Evolutionary conservation across 1,140 invertebrate species (phyloP).

Genomic region (Drosophila ficusphila): DNA sequence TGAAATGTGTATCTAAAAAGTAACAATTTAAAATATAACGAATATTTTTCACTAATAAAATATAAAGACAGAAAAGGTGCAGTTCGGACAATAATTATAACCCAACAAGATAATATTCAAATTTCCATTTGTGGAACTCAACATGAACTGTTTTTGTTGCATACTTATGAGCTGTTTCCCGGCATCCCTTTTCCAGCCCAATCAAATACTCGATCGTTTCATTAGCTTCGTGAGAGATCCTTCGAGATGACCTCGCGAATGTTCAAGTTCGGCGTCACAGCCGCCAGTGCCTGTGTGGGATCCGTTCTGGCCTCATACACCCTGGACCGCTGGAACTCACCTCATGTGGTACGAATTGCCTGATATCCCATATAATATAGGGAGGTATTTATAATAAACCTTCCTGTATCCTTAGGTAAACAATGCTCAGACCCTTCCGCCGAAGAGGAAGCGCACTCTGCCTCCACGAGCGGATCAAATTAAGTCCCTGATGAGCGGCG

Average conservation of each 20-base stretch:
- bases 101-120: not conserved
- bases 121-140: not conserved
- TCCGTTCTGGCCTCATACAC: slow-evolving; percentile 72
- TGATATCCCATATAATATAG: too few relatives aligned
- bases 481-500: slow-evolving; percentile 89
- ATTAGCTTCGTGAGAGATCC: slow-evolving; percentile 26
- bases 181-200: slow-evolving; percentile 14
- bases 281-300: slow-evolving; percentile 75
- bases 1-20: not conserved
- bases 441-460: slow-evolving; percentile 89
- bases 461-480: slow-evolving; percentile 93
- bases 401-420: slow-evolving; percentile 53
- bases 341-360: slow-evolving; percentile 65
- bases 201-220: slow-evolving; percentile 18
- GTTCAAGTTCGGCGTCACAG: slow-evolving; percentile 79
- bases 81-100: too few relatives aligned
- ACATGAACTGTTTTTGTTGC: not conserved
- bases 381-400: too few relatives aligned
- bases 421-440: slow-evolving; percentile 85
- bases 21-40: not conserved
- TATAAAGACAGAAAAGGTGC: too few relatives aligned
- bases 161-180: slow-evolving; percentile 4
- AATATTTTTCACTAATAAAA: too few relatives aligned
- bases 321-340: slow-evolving; percentile 70
- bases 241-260: slow-evolving; percentile 77